Base-by-base conservation (phyloP, 2,888 invertebrate species). In the Seira sanloemensis region DNA sequence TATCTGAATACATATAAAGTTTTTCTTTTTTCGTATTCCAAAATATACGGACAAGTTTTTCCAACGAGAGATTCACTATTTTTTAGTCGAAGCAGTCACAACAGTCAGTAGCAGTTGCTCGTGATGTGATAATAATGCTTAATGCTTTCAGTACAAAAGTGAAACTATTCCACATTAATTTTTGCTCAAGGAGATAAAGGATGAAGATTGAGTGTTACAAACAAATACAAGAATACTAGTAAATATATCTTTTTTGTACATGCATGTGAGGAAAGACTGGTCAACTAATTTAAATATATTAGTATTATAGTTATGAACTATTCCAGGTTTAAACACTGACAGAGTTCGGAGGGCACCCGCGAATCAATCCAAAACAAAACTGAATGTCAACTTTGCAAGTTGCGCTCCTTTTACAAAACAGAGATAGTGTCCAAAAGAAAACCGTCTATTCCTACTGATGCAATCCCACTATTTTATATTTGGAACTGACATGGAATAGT, bases 351-450 rank as follows among this genome's bases (percentile, higher is more conserved):
- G 46, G n/a, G 46, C 2, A 58, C 83, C 67, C 65, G 77, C 65
- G 77, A 58, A 83, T 58, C 83, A 54, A 54, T 73, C 83, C 83
- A 83, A 81, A 83, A 78, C 37, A 83, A 83, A 78, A 83, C 83
- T 83, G 83, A 77, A 77, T 83, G 83, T 83, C 83, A 83, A 82
- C 82, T 76, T 71, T 71, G 68, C 65, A 72, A 75, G 19, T 66
- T 71, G 76, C 76, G 76, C 81, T 69, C 50, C 26, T 82, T 67
- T 82, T 37, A 37, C 37, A 37, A 37, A 37, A 37, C 4, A 76
- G 76, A 76, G 71, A 71, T 65, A 79, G 72, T 62, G 78, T 78
- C 21, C 77, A 54, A n/a, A n/a, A n/a, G 37, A 37, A 37, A 37
- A 37, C 37, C 37, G 37, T 37, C 37, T 12, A 37, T 37, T 37